Evolutionary conservation across 2,113 vertebrate genomes (phyloP).

Genomic region (Etia nguti): DNA sequence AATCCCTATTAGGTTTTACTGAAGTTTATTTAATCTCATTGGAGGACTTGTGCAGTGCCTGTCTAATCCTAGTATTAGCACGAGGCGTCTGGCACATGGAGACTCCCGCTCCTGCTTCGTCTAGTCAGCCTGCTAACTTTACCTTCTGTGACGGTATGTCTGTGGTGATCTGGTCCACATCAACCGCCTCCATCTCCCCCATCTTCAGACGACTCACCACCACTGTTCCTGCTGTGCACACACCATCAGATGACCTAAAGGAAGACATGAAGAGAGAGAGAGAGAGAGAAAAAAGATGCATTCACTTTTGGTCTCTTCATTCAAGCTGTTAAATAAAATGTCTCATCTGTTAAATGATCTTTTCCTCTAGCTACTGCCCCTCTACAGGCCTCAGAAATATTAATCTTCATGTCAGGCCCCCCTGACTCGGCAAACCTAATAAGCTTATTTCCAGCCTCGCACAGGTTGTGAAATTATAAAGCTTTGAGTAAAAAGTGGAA

Average conservation of each 20-base stretch:
- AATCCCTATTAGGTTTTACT: conserved; percentile 50
- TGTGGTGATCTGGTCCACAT: conserved; percentile 80
- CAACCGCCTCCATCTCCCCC: conserved; percentile 89
- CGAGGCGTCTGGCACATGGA: conserved; percentile 30
- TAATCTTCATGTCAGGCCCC: not conserved
- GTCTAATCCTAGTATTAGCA: conserved; percentile 56
- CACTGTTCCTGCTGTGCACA: conserved; percentile 83
- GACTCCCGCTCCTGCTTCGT: not conserved
- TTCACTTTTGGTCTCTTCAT: not conserved
- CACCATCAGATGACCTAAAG: conserved; percentile 89
- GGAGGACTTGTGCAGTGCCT: conserved; percentile 54
- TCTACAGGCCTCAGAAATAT: not conserved
- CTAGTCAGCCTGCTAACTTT: not conserved
- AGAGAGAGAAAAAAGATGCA: not conserved
- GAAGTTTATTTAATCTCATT: conserved; percentile 65
- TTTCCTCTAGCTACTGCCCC: not conserved
- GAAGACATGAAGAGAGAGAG: not conserved
- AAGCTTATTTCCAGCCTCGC: conserved; percentile 11
- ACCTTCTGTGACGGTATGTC: conserved; percentile 69
- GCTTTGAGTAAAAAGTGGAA: conserved; percentile 12
- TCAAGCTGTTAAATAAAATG: not conserved
- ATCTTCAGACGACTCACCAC: conserved; percentile 90
- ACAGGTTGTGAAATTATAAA: conserved; percentile 31
- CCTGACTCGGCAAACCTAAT: not conserved
- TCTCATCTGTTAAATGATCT: not conserved